Conservation (phyloP, 2,888 invertebrate species). For the Meiosimyza platycephala region DNA sequence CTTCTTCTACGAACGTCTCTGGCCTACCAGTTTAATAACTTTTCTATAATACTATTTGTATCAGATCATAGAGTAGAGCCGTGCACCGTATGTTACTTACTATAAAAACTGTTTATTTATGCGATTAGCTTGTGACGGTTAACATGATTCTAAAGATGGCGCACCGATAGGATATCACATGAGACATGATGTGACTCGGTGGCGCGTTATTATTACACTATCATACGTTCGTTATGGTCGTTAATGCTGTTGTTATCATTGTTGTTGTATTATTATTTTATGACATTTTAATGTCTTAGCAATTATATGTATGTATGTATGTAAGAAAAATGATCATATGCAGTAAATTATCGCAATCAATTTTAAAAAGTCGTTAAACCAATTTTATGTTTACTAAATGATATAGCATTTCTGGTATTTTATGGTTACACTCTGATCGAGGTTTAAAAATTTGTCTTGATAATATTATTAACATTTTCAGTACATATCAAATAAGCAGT, state of each 20-base stretch:
- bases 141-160: slow-evolving; percentile 44
- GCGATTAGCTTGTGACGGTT: slow-evolving; percentile 42
- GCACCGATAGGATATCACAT: slow-evolving; percentile 35
- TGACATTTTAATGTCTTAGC: slow-evolving; percentile 35
- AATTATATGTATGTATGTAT: slow-evolving; percentile 33
- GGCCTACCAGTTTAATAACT: slow-evolving; percentile 16
- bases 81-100: background rate
- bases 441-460: no score
- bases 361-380: background rate
- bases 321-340: slow-evolving; percentile 18
- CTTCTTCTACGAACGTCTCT: slow-evolving; percentile 2
- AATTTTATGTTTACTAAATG: background rate
- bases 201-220: slow-evolving; percentile 21
- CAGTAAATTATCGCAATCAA: background rate
- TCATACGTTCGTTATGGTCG: slow-evolving; percentile 3
- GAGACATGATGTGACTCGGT: slow-evolving; percentile 25
- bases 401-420: background rate
- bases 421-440: no score
- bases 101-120: slow-evolving; percentile 52
- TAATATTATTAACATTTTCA: no score
- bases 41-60: no score
- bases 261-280: slow-evolving; percentile 32
- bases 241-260: no score
- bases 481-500: no score
- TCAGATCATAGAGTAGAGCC: background rate